Evolutionary conservation across 2,797 vertebrate genomes (phyloP), one percentile per base, ranked within the genome.

Genomic region (Echiichthys vipera): DNA sequence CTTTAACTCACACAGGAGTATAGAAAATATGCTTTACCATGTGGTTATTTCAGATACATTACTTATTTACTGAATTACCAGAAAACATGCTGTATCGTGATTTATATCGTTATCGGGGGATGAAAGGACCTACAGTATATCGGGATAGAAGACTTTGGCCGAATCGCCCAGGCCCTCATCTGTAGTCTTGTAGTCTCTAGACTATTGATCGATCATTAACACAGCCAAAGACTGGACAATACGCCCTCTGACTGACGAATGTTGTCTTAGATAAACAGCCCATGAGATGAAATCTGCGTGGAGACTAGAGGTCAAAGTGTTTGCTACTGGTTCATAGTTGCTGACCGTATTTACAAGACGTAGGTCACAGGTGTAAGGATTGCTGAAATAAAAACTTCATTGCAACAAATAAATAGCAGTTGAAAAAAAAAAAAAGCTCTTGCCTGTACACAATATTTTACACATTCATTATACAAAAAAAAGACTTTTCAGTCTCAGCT

Each of bases 401-500:
- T 64, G n/a, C 4, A 2, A 75, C 75, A 85, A 91, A 93, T 92
- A 92, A 91, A 92, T 91, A 93, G 6, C 49, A 12, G 10, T 42
- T 71, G 50, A 32, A 51, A 76, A 76, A 64, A 70, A 74, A 81
- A 67, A 77, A 81, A 81, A 47, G 14, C 39, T 50, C 13, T 57
- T 65, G 15, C 27, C 84, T 92, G 58, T 91, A 90, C 86, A 88
- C 18, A 69, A 76, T 86, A 90, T 81, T 71, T 90, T 85, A 84
- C 66, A 83, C 25, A 55, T 29, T 30, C 63, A 51, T 68, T 47
- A 32, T 87, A 91, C 73, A 88, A 89, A 89, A 83, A 81, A 65
- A 61, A 2, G 1, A 46, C 17, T 40, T 77, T 64, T 58, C 8
- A 54, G 43, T 71, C 22, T 57, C 53, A 89, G 89, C 89, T 90